These are phyloP conservation scores for Caenorhabditis japonica DNA, from an alignment of 2,888 invertebrate species.

Conservation along the genomic window DNA sequence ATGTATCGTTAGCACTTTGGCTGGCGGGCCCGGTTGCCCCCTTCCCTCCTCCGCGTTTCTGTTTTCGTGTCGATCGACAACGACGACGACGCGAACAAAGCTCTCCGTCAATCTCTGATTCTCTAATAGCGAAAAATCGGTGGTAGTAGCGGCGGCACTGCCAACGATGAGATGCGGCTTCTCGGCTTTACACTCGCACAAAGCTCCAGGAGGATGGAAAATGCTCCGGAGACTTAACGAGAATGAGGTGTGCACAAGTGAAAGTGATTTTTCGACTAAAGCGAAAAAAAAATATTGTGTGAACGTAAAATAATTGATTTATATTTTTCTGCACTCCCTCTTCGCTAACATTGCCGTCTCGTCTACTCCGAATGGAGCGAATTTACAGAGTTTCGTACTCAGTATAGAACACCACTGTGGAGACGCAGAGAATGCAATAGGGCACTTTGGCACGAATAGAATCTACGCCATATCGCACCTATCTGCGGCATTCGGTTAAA, in stretches of 20 bases:
- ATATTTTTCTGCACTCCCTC: too few species aligned
- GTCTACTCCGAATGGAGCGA: too few species aligned
- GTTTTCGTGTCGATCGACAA: conserved; percentile 22
- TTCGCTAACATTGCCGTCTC: too few species aligned
- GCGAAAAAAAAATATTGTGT: conserved; percentile 30
- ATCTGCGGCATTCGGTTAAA: too few species aligned
- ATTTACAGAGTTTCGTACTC: too few species aligned
- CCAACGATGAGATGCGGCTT: conserved; percentile 12
- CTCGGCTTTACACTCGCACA: conserved; percentile 23
- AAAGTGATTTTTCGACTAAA: conserved; percentile 2
- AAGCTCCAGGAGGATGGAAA: conserved; percentile 17
- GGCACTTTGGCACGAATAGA: too few species aligned
- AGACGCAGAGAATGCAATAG: too few species aligned
- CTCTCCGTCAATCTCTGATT: conserved; percentile 43
- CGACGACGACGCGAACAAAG: too few species aligned
- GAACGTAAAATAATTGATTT: too few species aligned
- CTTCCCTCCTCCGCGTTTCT: conserved; percentile 19
- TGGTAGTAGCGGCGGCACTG: conserved; percentile 10
- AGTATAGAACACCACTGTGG: too few species aligned
- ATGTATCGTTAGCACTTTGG: conserved; percentile 10
- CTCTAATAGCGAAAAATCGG: conserved; percentile 35
- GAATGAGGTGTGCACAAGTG: conserved; percentile 43
- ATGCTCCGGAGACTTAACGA: conserved; percentile 16
- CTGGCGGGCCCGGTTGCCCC: too few species aligned
- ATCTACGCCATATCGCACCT: too few species aligned